Percentiles rank a stretch among this genome's conserved stretches.
phyloP scores from a whole-genome alignment of 2,113 vertebrate genomes.

The Malaclemys terrapin region DNA sequence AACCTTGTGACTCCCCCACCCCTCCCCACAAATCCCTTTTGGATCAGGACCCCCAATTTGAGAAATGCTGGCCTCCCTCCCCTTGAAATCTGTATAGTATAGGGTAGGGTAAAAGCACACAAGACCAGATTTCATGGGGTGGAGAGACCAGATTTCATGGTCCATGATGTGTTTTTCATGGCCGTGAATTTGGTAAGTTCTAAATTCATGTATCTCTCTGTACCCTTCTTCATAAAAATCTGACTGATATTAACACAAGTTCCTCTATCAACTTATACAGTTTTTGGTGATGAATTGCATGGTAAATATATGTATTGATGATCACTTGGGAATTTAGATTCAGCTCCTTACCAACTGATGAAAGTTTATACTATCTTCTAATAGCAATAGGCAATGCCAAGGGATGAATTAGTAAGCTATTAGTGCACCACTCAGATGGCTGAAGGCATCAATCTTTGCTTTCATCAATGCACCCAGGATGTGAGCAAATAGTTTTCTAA shows the following conservation, averaged over 20 bases:
- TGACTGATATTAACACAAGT: background rate
- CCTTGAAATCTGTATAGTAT: too few species aligned
- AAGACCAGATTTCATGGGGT: too few species aligned
- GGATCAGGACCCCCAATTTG: too few species aligned
- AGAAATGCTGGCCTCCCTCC: too few species aligned
- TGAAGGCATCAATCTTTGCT: background rate
- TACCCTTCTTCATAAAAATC: background rate
- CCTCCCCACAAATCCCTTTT: too few species aligned
- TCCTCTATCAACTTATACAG: background rate
- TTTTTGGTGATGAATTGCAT: background rate
- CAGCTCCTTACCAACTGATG: background rate
- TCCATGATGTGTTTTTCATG: too few species aligned
- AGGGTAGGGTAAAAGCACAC: too few species aligned
- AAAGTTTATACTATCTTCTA: background rate
- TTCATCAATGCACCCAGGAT: background rate
- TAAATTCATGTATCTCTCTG: background rate
- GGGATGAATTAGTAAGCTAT: background rate
- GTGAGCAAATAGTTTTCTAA: background rate
- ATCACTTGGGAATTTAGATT: background rate
- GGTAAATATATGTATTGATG: background rate
- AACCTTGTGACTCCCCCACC: too few species aligned
- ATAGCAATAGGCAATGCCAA: background rate
- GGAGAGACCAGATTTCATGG: too few species aligned
- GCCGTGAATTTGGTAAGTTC: too few species aligned
- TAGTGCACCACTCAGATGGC: background rate